Conservation (phyloP, 2,888 invertebrate species). For the Orchestes rusci region DNA sequence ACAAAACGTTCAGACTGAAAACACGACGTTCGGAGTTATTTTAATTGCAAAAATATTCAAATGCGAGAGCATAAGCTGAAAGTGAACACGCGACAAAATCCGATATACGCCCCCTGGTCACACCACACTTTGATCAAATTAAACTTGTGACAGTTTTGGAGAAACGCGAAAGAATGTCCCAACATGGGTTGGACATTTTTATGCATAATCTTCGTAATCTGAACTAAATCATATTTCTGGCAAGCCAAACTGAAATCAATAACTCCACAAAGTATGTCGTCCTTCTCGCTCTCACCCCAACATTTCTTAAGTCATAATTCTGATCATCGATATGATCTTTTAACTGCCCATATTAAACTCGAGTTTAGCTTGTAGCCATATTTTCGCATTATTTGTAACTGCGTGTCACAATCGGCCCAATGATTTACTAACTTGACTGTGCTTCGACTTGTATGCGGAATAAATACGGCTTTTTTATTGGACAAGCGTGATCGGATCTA, state of each 20-base stretch:
- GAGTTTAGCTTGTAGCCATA: conserved; percentile 24
- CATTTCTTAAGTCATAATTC: conserved; percentile 24
- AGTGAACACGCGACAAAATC: conserved; percentile 17
- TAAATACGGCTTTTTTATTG: no score
- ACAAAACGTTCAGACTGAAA: conserved; percentile 15
- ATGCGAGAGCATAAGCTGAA: conserved; percentile 10
- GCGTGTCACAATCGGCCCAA: conserved; percentile 20
- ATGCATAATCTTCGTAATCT: no score
- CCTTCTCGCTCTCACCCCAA: conserved; percentile 9
- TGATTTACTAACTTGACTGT: no score
- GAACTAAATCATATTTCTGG: no score
- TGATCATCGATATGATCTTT: conserved; percentile 29
- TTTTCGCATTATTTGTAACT: conserved; percentile 25
- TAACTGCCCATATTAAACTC: conserved; percentile 27
- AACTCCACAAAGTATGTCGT: no score
- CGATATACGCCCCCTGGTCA: conserved; percentile 20
- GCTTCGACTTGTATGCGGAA: no score
- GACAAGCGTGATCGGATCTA: no score
- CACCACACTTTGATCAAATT: conserved; percentile 12
- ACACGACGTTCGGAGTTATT: conserved; percentile 20
- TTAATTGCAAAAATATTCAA: conserved; percentile 24
- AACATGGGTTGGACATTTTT: no score
- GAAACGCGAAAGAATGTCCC: no score
- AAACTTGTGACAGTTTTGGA: no score
- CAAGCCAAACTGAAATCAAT: neutral